Conservation (phyloP, 2,888 invertebrate genomes). For the Lampropteryx suffumata region DNA sequence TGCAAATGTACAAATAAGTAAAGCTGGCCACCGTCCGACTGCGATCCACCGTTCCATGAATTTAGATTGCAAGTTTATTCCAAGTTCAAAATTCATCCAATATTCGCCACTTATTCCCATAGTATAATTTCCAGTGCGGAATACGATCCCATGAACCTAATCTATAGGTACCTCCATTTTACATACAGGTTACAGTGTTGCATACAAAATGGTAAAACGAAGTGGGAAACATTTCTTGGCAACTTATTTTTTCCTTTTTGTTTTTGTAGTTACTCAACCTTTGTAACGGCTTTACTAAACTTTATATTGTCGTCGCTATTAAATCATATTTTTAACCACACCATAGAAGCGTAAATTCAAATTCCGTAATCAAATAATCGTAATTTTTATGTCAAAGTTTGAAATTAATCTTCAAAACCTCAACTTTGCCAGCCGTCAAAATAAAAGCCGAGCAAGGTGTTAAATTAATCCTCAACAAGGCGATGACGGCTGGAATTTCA, state of each 20-base stretch:
- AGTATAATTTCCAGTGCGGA: conserved; percentile 42
- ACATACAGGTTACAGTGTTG: conserved; percentile 12
- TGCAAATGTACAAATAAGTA: conserved; percentile 54
- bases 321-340: no score
- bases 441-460: conserved; percentile 29
- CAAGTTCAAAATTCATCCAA: conserved; percentile 69
- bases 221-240: conserved; percentile 1
- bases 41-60: conserved; percentile 62
- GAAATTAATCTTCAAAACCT: conserved; percentile 20
- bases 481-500: conserved; percentile 32
- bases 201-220: conserved; percentile 20
- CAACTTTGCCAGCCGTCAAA: conserved; percentile 23
- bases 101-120: conserved; percentile 45
- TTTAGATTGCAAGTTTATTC: conserved; percentile 77
- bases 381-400: conserved; percentile 2
- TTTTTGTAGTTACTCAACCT: no score
- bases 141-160: conserved; percentile 28
- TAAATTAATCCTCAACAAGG: conserved; percentile 32
- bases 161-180: conserved; percentile 6
- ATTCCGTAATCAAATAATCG: not conserved
- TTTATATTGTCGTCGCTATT: no score
- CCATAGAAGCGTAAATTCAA: no score
- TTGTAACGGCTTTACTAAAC: no score
- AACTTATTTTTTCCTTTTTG: no score
- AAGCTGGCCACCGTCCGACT: conserved; percentile 48